phyloP scores from a whole-genome alignment of 2,113 vertebrate species.

The Sinocyclocheilus grahami region DNA sequence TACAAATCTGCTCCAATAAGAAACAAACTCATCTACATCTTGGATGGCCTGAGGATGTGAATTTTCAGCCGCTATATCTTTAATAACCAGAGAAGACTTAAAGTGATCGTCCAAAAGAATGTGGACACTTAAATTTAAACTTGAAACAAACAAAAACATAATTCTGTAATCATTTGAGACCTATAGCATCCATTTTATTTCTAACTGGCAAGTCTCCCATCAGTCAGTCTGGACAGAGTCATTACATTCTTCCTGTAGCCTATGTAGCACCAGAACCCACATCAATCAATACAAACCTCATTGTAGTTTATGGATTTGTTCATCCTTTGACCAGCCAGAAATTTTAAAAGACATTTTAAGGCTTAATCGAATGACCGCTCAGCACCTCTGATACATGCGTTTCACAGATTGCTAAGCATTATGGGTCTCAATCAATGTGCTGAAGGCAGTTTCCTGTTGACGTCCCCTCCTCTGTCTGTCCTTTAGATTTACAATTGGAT shows the following conservation, averaged over 20 bases:
- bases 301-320: constrained; percentile 54
- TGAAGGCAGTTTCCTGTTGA: constrained; percentile 7
- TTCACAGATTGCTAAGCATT: constrained; percentile 48
- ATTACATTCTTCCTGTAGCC: not conserved
- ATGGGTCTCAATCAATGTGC: constrained; percentile 46
- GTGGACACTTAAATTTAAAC: not conserved
- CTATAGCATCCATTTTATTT: not conserved
- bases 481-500: not conserved
- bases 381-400: constrained; percentile 53
- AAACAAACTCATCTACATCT: too few species aligned
- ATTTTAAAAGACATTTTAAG: constrained; percentile 58
- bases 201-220: not conserved
- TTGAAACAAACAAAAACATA: not conserved
- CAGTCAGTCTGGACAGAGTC: not conserved
- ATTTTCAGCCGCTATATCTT: too few species aligned
- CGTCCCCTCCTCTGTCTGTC: not conserved
- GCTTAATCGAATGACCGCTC: constrained; percentile 51
- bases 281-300: constrained; percentile 67
- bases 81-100: too few species aligned
- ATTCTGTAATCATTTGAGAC: not conserved
- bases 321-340: constrained; percentile 42
- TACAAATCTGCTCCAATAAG: too few species aligned
- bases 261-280: constrained; percentile 40
- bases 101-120: too few species aligned
- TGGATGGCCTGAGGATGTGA: too few species aligned